phyloP scores from a whole-genome alignment of 2,113 vertebrate genomes.

The Gambusia affinis region DNA sequence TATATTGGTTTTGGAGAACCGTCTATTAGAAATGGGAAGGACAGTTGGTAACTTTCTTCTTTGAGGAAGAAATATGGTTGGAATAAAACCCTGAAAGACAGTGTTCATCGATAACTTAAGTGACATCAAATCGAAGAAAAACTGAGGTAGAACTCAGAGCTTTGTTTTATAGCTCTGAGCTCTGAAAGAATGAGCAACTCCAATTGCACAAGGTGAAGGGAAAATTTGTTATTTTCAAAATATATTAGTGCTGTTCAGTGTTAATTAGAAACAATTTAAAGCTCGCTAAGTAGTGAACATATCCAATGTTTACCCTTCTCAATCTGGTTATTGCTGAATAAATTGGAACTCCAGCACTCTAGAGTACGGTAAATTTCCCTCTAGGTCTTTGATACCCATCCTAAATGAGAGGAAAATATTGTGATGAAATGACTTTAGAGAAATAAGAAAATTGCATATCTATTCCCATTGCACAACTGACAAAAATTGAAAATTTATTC shows the following conservation, averaged over 20 bases:
- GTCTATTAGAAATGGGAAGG: too few species aligned
- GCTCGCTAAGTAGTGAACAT: neutral
- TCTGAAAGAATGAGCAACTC: too few species aligned
- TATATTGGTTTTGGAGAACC: too few species aligned
- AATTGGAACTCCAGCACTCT: neutral
- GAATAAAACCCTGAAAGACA: too few species aligned
- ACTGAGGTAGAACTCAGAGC: too few species aligned
- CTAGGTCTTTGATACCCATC: neutral
- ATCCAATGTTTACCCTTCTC: neutral
- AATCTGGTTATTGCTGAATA: neutral
- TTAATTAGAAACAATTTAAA: neutral
- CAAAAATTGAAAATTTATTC: neutral
- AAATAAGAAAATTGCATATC: slow-evolving; percentile 1
- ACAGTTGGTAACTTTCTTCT: too few species aligned
- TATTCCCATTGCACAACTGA: neutral
- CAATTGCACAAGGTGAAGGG: too few species aligned
- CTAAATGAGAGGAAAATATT: neutral
- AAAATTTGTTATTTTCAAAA: neutral
- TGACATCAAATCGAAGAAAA: too few species aligned
- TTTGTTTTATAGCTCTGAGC: too few species aligned
- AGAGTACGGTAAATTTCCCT: neutral
- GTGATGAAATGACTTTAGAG: neutral
- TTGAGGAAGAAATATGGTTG: too few species aligned
- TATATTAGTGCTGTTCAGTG: neutral
- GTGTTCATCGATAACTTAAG: too few species aligned